These are phyloP conservation scores for Seriola aureovittata DNA, from an alignment of 2,113 vertebrate species.

Conservation along the genomic window DNA sequence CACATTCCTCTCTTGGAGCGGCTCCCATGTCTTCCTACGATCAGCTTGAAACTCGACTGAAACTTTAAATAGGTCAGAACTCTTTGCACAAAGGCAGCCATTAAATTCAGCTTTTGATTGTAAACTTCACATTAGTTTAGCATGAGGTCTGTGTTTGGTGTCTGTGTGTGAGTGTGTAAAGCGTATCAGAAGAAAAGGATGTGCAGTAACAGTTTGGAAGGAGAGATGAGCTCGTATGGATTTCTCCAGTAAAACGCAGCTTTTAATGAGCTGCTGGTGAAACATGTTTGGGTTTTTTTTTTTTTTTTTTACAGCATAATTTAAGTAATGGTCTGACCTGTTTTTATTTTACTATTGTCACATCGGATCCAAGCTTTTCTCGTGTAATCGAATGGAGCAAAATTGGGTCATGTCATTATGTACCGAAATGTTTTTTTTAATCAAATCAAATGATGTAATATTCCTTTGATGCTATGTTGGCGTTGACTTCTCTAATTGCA, in stretches of 20 bases:
- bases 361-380: background rate
- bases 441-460: conserved; percentile 16
- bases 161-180: too few species aligned
- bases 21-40: too few species aligned
- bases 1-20: background rate
- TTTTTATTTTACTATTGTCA: background rate
- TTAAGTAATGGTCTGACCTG: background rate
- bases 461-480: background rate
- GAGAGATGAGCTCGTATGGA: background rate
- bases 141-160: too few species aligned
- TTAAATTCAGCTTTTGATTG: background rate
- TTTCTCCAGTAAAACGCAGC: background rate
- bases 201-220: background rate
- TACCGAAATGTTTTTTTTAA: background rate
- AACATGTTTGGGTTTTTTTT: background rate
- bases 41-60: background rate
- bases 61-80: background rate
- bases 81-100: background rate
- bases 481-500: background rate
- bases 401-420: conserved; percentile 12
- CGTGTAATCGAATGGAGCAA: background rate
- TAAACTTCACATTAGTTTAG: too few species aligned
- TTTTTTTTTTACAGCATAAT: background rate
- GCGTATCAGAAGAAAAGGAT: too few species aligned
- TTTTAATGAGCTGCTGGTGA: background rate